Base-by-base conservation (phyloP, 2,797 vertebrate genomes). In the Smutsia temminckii region DNA sequence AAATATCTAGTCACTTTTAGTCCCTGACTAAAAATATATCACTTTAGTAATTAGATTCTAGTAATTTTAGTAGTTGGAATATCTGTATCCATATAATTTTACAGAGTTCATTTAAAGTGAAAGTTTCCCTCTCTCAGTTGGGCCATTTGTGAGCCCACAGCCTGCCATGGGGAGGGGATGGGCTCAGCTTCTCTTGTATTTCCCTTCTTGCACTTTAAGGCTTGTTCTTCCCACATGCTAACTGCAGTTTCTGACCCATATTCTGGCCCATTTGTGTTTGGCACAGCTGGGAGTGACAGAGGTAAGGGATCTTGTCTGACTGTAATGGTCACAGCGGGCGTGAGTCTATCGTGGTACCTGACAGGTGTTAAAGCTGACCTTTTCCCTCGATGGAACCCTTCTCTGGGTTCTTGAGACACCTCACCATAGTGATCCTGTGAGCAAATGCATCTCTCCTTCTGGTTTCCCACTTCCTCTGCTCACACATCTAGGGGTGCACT, bases 121-220 rank as follows among this genome's bases (percentile, higher is more conserved):
- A 55, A 66, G 13, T 20, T 55, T 13, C 46, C 53, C 72, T 42
- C 37, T 6, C n/a, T 37, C 79, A 4, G n/a, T 11, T 34, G 34
- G 17, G 51, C 66, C 21, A 0, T 51, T n/a, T 55, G 37, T 34
- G 8, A 29, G 42, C 8, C 25, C 37, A 16, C 20, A 16, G 11
- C 61, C 68, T 55, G 25, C 3, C 0, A 1, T 2, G 0, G 1
- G 8, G 64, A 23, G 55, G 29, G 25, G 21, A 3, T 0, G 2
- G 6, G 12, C 37, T 69, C 7, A 3, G 29, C 8, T 46, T 59
- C 25, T 74, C 29, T 74, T 23, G 2, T 21, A 1, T 34, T 72
- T 79, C 69, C 40, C 2, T 37, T 34, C 32, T 6, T 59, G 4
- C 16, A 21, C 51, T 37, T 72, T 2, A 34, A 29, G 29, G 4